phyloP scores from a whole-genome alignment of 2,888 invertebrate genomes.

The Dermolepida albohirtum region DNA sequence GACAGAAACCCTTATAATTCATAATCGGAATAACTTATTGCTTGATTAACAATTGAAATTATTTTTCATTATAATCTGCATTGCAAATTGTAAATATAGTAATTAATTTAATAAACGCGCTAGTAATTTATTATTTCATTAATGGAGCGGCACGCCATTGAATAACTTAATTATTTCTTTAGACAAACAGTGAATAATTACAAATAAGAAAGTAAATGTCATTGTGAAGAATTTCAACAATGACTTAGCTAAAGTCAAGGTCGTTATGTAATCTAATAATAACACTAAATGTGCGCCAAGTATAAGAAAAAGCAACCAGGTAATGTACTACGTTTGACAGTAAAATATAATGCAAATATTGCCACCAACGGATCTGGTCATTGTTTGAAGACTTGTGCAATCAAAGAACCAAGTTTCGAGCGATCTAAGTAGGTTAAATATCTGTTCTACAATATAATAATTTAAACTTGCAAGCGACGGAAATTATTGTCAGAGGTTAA shows the following conservation, averaged over 20 bases:
- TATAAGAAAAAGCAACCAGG: conserved; percentile 7
- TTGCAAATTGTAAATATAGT: conserved; percentile 20
- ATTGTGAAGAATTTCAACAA: conserved; percentile 43
- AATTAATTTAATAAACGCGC: conserved; percentile 19
- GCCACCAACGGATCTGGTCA: conserved; percentile 1
- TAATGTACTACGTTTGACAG: conserved; percentile 10
- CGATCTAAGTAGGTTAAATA: conserved; percentile 30
- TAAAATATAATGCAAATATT: conserved; percentile 15
- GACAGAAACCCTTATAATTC: too few relatives aligned
- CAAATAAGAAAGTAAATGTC: conserved; percentile 40
- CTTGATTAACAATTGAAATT: conserved; percentile 6
- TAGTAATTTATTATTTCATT: conserved; percentile 34
- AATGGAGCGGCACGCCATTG: conserved; percentile 23
- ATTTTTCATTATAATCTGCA: conserved; percentile 23
- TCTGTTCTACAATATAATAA: neutral
- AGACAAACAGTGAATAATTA: conserved; percentile 28
- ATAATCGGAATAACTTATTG: neutral
- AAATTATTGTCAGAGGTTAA: conserved; percentile 29
- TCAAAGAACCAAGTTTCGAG: conserved; percentile 14
- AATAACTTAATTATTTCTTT: conserved; percentile 22
- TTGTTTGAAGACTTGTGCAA: conserved; percentile 27
- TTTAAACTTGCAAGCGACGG: conserved; percentile 15
- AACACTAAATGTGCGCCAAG: conserved; percentile 21
- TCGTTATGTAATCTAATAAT: conserved; percentile 39
- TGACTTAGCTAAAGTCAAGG: conserved; percentile 42